Base-by-base conservation (phyloP, 2,888 invertebrate genomes). In the Antitype chi region DNA sequence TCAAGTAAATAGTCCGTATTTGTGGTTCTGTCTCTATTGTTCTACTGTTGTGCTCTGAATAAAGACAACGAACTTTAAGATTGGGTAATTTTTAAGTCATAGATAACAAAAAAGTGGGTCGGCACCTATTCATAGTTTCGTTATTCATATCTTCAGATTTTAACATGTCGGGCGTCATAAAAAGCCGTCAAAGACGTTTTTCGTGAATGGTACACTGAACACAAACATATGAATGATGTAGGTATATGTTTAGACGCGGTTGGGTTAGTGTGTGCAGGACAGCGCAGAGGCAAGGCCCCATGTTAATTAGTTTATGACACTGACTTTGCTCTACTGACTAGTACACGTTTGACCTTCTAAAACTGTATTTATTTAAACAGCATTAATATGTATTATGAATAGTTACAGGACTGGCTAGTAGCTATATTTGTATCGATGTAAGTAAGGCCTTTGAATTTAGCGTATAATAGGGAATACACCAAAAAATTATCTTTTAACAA, bases 281-380 rank as follows among this genome's bases (percentile, higher is more conserved):
- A 55, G 69, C 79, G 66, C 67, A 60, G 66, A 71, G 49, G 70
- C 79, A 78, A 78, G 82, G 81, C 79, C 84, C 71, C 74, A 76
- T 84, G 87, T 85, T 92, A 90, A 92, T 90, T 89, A 89, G 90
- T 89, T 89, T 91, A 92, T 92, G 91, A 90, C 91, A 91, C 77
- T 91, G 91, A 91, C 91, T 89, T 91, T 90, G 90, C 84, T 85
- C 85, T 74, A 80, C 85, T 68, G 80, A 62, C 73, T 81, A 67
- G 67, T 76, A 80, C 76, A 75, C 74, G 78, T 84, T 80, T 85
- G 86, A 87, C 90, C 91, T 90, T 87, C 76, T 80, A 63, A 74
- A 78, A 73, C 59, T 38, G 78, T 80, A 79, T 81, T 86, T 78
- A 81, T 85, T 77, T 66, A 77, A 76, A 85, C 74, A 43, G 76